phyloP scores from a whole-genome alignment of 30 jellyfish, hydroid and myxozoan species.

The Cassiopea andromeda region DNA sequence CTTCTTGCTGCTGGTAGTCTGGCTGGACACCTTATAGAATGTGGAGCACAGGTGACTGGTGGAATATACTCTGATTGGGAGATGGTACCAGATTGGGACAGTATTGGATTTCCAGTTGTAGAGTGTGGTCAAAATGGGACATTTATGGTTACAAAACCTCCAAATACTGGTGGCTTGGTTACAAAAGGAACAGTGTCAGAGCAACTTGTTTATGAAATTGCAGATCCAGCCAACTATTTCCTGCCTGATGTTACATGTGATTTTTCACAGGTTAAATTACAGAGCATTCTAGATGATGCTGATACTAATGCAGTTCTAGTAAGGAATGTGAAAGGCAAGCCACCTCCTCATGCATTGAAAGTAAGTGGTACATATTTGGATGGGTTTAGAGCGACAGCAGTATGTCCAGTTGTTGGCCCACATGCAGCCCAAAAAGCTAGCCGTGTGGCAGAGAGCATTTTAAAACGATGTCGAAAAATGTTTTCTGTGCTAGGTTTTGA shows the following conservation, averaged over 20 bases:
- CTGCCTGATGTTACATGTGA: slow-evolving; percentile 91
- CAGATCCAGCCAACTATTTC: slow-evolving; percentile 83
- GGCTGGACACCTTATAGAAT: slow-evolving; percentile 92
- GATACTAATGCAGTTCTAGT: slow-evolving; percentile 71
- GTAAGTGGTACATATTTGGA: slow-evolving; percentile 92
- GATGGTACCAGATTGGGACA: slow-evolving; percentile 90
- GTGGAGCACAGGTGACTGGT: slow-evolving; percentile 96
- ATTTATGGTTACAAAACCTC: slow-evolving; percentile 90
- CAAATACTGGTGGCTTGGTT: slow-evolving; percentile 86
- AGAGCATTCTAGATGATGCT: slow-evolving; percentile 47
- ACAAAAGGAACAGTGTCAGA: slow-evolving; percentile 83
- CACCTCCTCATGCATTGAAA: slow-evolving; percentile 71
- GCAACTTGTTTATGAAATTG: slow-evolving; percentile 94
- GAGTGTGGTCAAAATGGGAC: slow-evolving; percentile 83
- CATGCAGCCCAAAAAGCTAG: slow-evolving; percentile 88
- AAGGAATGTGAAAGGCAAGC: slow-evolving; percentile 69
- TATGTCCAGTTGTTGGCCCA: slow-evolving; percentile 93
- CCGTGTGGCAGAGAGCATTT: slow-evolving; percentile 85
- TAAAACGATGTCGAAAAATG: slow-evolving; percentile 64
- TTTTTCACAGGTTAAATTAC: slow-evolving; percentile 63
- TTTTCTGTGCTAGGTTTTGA: slow-evolving; percentile 32
- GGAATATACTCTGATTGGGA: slow-evolving; percentile 96
- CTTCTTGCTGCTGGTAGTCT: slow-evolving; percentile 85
- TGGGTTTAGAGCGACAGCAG: slow-evolving; percentile 92
- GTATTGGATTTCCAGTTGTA: slow-evolving; percentile 88